Evolutionary conservation across 2,113 vertebrate species (phyloP).

Genomic region (Kryptolebias marmoratus): DNA sequence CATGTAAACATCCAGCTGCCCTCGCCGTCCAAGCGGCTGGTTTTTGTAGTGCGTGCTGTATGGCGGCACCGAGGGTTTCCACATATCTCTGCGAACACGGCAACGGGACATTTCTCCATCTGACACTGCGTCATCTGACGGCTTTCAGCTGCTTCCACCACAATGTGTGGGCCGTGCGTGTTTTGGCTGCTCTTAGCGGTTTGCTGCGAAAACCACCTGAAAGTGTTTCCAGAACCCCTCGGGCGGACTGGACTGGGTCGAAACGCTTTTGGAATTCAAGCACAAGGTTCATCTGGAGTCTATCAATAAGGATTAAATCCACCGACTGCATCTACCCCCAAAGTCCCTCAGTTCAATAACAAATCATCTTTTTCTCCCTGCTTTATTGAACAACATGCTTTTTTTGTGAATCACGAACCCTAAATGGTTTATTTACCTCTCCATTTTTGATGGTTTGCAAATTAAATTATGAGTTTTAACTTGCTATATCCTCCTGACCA

Average conservation of each 20-base stretch:
- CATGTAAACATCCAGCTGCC: constrained; percentile 11
- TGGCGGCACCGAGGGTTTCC: not conserved
- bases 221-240: constrained; percentile 20
- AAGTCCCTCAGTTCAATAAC: too few relatives aligned
- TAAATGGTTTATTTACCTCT: too few relatives aligned
- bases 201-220: constrained; percentile 18
- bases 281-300: not conserved
- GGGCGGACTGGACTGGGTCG: not conserved
- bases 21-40: not conserved
- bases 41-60: not conserved
- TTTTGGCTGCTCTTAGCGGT: constrained; percentile 40
- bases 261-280: accelerated
- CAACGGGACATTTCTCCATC: constrained; percentile 26
- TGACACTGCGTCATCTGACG: not conserved
- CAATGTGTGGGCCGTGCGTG: constrained; percentile 28
- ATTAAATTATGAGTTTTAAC: too few relatives aligned
- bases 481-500: too few relatives aligned
- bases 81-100: not conserved
- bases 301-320: too few relatives aligned
- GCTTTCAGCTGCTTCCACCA: constrained; percentile 17
- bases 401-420: too few relatives aligned
- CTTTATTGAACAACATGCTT: too few relatives aligned
- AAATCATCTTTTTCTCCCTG: too few relatives aligned
- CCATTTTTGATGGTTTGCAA: too few relatives aligned
- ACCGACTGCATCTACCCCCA: too few relatives aligned